Evolutionary conservation across 2,113 vertebrate genomes (phyloP).

Genomic region (Tachycineta bicolor): DNA sequence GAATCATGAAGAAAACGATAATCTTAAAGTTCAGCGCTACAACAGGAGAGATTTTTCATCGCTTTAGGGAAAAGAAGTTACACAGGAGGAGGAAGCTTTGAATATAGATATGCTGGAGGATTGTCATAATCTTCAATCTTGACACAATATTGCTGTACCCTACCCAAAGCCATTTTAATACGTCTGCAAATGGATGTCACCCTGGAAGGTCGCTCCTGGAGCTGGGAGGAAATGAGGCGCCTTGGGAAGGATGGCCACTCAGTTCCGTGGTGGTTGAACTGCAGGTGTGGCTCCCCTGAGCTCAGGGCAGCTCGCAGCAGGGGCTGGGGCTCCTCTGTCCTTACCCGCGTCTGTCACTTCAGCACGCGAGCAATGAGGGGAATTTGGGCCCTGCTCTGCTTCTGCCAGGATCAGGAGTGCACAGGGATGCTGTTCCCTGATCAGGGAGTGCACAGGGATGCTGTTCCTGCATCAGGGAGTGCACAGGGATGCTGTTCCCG

Average conservation of each 20-base stretch:
- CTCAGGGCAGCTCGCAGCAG: neutral
- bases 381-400: neutral
- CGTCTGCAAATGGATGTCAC: constrained; percentile 28
- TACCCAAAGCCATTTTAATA: neutral
- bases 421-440: neutral
- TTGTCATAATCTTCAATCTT: constrained; percentile 54
- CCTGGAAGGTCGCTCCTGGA: neutral
- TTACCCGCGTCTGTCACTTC: fast-evolving
- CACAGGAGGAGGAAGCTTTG: constrained; percentile 29
- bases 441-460: neutral
- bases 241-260: neutral
- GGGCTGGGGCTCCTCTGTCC: neutral
- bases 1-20: constrained; percentile 45
- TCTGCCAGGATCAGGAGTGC: neutral
- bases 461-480: no score
- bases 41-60: constrained; percentile 48
- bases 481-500: neutral
- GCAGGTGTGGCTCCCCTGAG: neutral
- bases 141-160: constrained; percentile 45
- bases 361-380: no score
- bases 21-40: constrained; percentile 55
- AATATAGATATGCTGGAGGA: constrained; percentile 34
- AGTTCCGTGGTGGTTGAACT: fast-evolving
- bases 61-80: constrained; percentile 35
- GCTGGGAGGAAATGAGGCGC: neutral